Percentiles rank a stretch among this genome's conserved stretches.
phyloP scores from a whole-genome alignment of 2,888 invertebrate genomes.

The Drosophila quinaria region DNA sequence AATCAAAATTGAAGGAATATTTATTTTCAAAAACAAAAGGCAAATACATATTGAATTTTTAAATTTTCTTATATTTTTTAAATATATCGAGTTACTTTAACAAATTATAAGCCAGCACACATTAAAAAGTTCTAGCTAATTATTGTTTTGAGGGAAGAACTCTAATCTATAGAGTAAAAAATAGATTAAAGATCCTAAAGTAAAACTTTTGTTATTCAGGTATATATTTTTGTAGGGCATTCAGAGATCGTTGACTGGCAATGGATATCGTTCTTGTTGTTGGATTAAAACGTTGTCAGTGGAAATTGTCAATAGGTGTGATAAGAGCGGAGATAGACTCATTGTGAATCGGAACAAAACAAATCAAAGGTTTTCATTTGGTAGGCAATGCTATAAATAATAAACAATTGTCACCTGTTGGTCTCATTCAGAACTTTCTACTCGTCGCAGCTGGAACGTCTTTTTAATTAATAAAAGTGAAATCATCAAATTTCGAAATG shows the following conservation, averaged over 20 bases:
- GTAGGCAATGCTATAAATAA: conserved; percentile 62
- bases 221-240: conserved; percentile 30
- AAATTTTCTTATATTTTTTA: neutral
- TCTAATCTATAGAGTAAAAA: too few relatives aligned
- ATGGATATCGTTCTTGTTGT: conserved; percentile 26
- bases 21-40: neutral
- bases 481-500: conserved; percentile 39
- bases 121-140: neutral
- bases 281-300: conserved; percentile 64
- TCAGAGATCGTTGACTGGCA: neutral
- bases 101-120: neutral
- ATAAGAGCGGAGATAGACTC: conserved; percentile 50
- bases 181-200: too few relatives aligned
- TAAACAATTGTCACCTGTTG: conserved; percentile 32
- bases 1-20: too few relatives aligned
- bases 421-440: conserved; percentile 56
- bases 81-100: neutral
- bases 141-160: neutral
- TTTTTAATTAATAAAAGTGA: neutral
- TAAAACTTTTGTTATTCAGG: too few relatives aligned
- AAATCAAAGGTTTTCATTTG: conserved; percentile 55
- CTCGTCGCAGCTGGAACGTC: conserved; percentile 46
- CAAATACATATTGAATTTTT: too few relatives aligned
- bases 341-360: conserved; percentile 32
- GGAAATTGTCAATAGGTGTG: conserved; percentile 69